phyloP scores from a whole-genome alignment of 2,888 invertebrate genomes.

The Pachydiplax longipennis region DNA sequence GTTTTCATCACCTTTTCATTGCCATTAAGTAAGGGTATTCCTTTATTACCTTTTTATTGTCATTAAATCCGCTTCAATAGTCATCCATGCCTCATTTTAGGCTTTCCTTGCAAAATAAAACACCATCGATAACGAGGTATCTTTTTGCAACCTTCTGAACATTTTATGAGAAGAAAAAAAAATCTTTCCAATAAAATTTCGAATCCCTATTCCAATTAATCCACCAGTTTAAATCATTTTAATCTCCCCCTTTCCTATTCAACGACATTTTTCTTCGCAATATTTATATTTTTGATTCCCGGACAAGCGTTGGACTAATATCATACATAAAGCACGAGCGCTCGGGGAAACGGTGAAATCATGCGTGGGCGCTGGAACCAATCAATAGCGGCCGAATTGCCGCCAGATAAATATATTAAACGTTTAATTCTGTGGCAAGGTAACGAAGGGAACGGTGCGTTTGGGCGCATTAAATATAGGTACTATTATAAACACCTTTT shows the following conservation, averaged over 20 bases:
- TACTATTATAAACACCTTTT: no score
- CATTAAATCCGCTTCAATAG: no score
- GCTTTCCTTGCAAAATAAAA: background rate
- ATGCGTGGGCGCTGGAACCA: background rate
- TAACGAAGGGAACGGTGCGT: no score
- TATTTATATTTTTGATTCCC: background rate
- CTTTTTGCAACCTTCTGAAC: background rate
- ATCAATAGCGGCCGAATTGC: background rate
- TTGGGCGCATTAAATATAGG: no score
- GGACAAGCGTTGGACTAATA: background rate
- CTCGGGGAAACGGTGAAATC: background rate
- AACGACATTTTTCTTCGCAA: background rate
- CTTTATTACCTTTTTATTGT: no score
- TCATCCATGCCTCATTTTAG: no score
- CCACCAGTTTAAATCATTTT: background rate
- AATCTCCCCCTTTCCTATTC: background rate
- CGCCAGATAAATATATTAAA: background rate
- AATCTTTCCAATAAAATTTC: background rate
- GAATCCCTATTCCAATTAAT: constrained; percentile 3
- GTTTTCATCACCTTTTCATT: no score
- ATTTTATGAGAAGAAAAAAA: background rate
- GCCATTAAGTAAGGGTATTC: no score
- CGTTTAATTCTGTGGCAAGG: background rate
- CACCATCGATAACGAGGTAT: background rate
- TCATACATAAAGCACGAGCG: background rate